These are phyloP conservation scores for Melanargia galathea DNA, from an alignment of 2,888 invertebrate genomes.

Conservation along the genomic window DNA sequence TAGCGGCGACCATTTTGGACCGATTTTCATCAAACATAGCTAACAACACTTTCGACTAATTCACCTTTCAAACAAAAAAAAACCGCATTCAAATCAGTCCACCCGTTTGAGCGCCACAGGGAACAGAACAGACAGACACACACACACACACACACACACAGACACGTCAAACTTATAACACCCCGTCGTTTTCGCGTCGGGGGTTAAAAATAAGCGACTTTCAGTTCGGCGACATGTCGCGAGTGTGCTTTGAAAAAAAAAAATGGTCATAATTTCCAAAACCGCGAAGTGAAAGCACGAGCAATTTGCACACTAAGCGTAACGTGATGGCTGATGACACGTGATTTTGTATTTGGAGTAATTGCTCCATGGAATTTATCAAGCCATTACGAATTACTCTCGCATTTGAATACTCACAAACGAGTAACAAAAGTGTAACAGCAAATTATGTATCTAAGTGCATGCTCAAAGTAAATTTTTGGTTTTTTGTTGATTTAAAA, in stretches of 20 bases:
- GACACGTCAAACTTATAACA: too few species aligned
- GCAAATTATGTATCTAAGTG: background rate
- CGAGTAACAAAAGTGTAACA: background rate
- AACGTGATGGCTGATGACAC: slow-evolving; percentile 29
- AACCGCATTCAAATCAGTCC: too few species aligned
- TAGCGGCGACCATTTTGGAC: too few species aligned
- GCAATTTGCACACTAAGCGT: slow-evolving; percentile 37
- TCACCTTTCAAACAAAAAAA: too few species aligned
- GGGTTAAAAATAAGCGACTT: background rate
- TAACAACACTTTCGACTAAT: too few species aligned
- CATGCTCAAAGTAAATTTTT: background rate
- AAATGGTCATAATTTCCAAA: slow-evolving; percentile 34
- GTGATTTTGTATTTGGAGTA: slow-evolving; percentile 32
- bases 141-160: too few species aligned
- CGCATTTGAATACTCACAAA: slow-evolving; percentile 1
- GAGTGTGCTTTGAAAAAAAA: background rate
- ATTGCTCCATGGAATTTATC: slow-evolving; percentile 18
- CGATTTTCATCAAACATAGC: too few species aligned
- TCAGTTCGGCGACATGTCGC: background rate
- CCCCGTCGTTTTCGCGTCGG: too few species aligned
- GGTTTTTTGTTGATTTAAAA: too few species aligned
- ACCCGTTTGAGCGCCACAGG: too few species aligned
- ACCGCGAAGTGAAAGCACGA: slow-evolving; percentile 37
- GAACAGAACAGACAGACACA: too few species aligned
- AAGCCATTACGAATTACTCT: slow-evolving; percentile 15